These are phyloP conservation scores for Lamellibrachia satsuma DNA, from an alignment of 2,888 invertebrate species.

Conservation along the genomic window DNA sequence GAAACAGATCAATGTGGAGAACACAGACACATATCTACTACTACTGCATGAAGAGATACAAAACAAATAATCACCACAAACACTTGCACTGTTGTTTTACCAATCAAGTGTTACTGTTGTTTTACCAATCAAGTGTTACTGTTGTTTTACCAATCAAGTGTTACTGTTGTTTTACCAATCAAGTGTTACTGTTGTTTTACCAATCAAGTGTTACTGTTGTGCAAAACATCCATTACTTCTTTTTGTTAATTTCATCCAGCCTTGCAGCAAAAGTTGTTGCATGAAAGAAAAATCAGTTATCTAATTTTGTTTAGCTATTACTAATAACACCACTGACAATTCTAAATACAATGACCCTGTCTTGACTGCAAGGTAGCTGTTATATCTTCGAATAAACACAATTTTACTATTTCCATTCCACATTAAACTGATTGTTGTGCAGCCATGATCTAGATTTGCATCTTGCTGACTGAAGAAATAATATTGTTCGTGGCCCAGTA, in stretches of 20 bases:
- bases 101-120: neutral
- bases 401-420: neutral
- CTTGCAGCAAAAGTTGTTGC: neutral
- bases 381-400: neutral
- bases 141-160: too few relatives aligned
- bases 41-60: neutral
- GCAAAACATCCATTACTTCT: neutral
- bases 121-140: neutral
- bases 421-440: neutral
- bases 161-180: neutral
- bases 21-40: neutral
- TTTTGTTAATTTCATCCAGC: neutral
- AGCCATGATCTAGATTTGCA: neutral
- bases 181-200: neutral
- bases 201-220: neutral
- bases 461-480: neutral
- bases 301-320: neutral
- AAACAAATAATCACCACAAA: neutral
- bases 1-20: neutral
- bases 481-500: neutral
- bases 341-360: neutral
- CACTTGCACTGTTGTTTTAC: neutral
- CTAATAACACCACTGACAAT: neutral
- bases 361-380: too few relatives aligned
- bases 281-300: neutral